Evolutionary conservation across 2,113 vertebrate genomes (phyloP).

Genomic region (Crocuta crocuta): DNA sequence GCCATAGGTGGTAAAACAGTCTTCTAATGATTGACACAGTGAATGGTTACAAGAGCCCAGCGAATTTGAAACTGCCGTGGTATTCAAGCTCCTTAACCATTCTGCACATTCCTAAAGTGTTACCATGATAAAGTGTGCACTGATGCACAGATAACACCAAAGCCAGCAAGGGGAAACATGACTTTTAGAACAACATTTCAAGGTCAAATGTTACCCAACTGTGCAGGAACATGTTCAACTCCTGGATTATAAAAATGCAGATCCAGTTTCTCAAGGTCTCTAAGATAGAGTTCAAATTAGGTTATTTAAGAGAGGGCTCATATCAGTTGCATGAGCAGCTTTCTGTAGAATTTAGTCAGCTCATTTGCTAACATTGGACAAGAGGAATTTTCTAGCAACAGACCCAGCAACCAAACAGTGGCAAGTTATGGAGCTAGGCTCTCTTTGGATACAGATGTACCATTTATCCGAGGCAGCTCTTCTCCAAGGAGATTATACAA

Average conservation of each 20-base stretch:
- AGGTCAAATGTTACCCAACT: conserved; percentile 72
- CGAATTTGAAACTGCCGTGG: conserved; percentile 74
- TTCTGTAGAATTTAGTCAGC: conserved; percentile 59
- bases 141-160: conserved; percentile 81
- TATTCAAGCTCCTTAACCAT: conserved; percentile 73
- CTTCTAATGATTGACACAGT: neutral
- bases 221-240: conserved; percentile 51
- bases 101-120: conserved; percentile 82
- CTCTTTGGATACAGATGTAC: conserved; percentile 15
- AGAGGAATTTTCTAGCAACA: conserved; percentile 66
- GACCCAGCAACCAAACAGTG: neutral
- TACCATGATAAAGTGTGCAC: conserved; percentile 77
- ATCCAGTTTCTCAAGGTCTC: conserved; percentile 71
- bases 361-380: conserved; percentile 50
- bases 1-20: neutral
- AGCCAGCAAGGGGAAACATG: conserved; percentile 52
- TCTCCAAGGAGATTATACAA: neutral
- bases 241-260: conserved; percentile 68
- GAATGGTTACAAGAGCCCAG: conserved; percentile 53
- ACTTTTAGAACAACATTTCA: conserved; percentile 80
- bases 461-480: conserved; percentile 16
- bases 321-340: conserved; percentile 67
- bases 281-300: conserved; percentile 70
- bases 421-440: neutral
- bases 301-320: conserved; percentile 49